Conservation (phyloP, 92 coral and sea anemone genomes). For the Micromussa lordhowensis region DNA sequence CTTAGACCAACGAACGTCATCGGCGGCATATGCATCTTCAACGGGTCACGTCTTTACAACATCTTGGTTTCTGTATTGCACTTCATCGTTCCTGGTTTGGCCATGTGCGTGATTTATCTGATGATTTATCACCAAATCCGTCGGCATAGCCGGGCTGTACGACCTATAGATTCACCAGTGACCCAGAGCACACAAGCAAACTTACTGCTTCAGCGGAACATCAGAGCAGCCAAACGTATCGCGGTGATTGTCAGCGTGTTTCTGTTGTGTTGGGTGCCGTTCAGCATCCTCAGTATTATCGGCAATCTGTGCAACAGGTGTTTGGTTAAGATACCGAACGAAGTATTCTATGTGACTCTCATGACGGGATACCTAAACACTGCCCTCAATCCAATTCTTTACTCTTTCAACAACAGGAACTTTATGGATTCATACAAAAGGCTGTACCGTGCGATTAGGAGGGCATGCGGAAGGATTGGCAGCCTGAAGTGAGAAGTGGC, state of each 20-base stretch:
- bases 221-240: slow-evolving; percentile 68
- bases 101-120: slow-evolving; percentile 66
- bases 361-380: slow-evolving; percentile 70
- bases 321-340: slow-evolving; percentile 29
- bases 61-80: slow-evolving; percentile 54
- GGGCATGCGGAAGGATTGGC: not conserved
- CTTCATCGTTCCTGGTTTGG: slow-evolving; percentile 64
- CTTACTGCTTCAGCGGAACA: slow-evolving; percentile 43
- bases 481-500: not conserved
- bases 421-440: slow-evolving; percentile 66
- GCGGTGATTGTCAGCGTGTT: slow-evolving; percentile 72
- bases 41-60: slow-evolving; percentile 42
- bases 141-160: slow-evolving; percentile 44
- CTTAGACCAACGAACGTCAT: not conserved
- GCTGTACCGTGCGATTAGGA: slow-evolving; percentile 16
- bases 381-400: slow-evolving; percentile 72
- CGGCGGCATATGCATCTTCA: slow-evolving; percentile 51
- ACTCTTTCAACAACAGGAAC: slow-evolving; percentile 74
- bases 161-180: slow-evolving; percentile 55
- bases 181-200: slow-evolving; percentile 14
- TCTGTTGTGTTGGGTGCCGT: slow-evolving; percentile 70
- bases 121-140: slow-evolving; percentile 59
- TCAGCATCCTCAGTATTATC: slow-evolving; percentile 47
- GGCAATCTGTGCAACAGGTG: slow-evolving; percentile 25
- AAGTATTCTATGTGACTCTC: slow-evolving; percentile 42